phyloP scores from a whole-genome alignment of 2,797 vertebrate genomes.

The Malurus leucopterus region DNA sequence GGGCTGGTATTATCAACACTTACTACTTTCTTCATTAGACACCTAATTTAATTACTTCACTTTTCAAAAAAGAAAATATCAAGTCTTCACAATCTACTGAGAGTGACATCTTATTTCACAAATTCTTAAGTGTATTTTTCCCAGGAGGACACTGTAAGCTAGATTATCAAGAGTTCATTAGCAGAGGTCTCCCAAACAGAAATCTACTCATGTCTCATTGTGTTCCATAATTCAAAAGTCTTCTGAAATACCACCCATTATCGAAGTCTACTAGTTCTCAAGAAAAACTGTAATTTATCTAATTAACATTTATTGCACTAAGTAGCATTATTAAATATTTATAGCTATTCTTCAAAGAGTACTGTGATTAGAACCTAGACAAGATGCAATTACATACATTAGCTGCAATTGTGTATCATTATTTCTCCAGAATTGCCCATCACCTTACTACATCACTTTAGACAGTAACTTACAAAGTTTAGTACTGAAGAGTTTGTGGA shows the following conservation, averaged over 20 bases:
- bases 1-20: neutral
- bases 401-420: neutral
- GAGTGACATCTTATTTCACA: neutral
- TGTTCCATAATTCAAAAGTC: neutral
- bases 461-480: conserved; percentile 84
- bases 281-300: neutral
- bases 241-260: neutral
- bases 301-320: neutral
- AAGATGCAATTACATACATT: neutral
- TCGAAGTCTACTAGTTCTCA: neutral
- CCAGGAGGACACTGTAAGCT: neutral
- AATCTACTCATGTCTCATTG: neutral
- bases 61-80: neutral
- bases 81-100: neutral
- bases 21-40: neutral
- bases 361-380: neutral
- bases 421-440: neutral
- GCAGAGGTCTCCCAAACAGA: neutral
- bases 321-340: neutral
- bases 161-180: neutral
- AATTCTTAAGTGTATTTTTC: neutral
- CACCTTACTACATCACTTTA: neutral
- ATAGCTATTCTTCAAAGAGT: neutral
- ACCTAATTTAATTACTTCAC: neutral
- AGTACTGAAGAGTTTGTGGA: conserved; percentile 84